phyloP scores from a whole-genome alignment of 2,888 invertebrate genomes.

The Pomacea canaliculata region DNA sequence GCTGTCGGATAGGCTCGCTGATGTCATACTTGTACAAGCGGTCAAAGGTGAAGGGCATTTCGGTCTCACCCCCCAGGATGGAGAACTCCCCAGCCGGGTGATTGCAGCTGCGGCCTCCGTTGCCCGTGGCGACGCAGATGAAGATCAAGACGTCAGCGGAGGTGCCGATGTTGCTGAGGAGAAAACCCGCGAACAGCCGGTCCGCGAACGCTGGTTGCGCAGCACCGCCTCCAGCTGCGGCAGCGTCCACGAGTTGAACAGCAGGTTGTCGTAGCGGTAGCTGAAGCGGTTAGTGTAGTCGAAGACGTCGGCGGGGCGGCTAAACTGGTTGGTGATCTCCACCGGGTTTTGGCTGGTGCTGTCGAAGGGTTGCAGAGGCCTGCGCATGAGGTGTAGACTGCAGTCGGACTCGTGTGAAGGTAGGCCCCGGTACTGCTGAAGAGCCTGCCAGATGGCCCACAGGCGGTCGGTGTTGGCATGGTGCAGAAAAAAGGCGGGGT shows the following conservation, averaged over 20 bases:
- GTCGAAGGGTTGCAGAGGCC: conserved; percentile 39
- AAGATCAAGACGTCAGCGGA: conserved; percentile 31
- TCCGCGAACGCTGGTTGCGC: not conserved
- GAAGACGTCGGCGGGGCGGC: conserved; percentile 36
- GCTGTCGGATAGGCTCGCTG: not conserved
- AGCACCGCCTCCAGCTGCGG: conserved; percentile 34
- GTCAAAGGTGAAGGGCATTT: conserved; percentile 26
- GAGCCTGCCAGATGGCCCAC: conserved; percentile 35
- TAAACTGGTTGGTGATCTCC: conserved; percentile 32
- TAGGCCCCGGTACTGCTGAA: conserved; percentile 34
- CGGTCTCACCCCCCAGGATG: conserved; percentile 21
- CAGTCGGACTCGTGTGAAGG: conserved; percentile 37
- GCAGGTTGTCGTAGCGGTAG: conserved; percentile 35
- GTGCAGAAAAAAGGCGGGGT: conserved; percentile 40
- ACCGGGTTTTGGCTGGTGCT: conserved; percentile 34
- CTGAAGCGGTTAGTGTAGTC: conserved; percentile 36
- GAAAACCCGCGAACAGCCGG: not conserved
- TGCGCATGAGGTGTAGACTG: conserved; percentile 36
- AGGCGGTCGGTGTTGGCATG: conserved; percentile 38
- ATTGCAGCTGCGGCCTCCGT: not conserved
- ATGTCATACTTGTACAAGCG: conserved; percentile 23
- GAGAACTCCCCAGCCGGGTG: conserved; percentile 19
- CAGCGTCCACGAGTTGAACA: conserved; percentile 42
- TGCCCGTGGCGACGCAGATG: conserved; percentile 27
- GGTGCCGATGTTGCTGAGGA: conserved; percentile 27